Conservation (phyloP, 2,888 invertebrate species). For the Torymus aiolomorphi region DNA sequence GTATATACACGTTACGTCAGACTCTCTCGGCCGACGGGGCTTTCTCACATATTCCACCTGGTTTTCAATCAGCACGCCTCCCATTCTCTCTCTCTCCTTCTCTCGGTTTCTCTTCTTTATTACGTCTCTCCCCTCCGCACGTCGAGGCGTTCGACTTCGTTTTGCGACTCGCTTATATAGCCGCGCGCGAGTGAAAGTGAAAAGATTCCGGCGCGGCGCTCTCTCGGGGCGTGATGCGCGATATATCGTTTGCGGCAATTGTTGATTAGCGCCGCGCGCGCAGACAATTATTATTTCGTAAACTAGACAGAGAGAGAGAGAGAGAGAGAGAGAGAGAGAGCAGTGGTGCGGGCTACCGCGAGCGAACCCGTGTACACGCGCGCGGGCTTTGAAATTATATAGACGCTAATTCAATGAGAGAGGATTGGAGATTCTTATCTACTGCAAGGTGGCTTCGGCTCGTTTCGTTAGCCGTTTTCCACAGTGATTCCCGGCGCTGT, state of each 20-base stretch:
- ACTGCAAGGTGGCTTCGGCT: neutral
- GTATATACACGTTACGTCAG: no score
- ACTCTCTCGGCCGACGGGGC: no score
- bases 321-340: no score
- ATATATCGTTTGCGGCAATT: conserved; percentile 33
- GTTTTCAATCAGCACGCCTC: no score
- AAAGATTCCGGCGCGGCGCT: conserved; percentile 13
- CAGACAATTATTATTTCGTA: conserved; percentile 51
- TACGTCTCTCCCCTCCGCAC: neutral
- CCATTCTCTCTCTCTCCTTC: neutral
- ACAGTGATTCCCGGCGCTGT: conserved; percentile 9
- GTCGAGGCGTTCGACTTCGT: neutral
- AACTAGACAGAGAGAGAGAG: conserved; percentile 35
- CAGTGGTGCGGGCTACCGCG: conserved; percentile 38
- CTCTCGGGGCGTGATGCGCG: conserved; percentile 41
- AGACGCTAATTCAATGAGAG: conserved; percentile 42
- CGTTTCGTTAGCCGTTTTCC: neutral
- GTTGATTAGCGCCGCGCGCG: conserved; percentile 32
- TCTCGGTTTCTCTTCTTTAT: neutral
- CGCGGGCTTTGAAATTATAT: conserved; percentile 23
- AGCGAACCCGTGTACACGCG: neutral
- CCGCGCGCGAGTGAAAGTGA: conserved; percentile 27
- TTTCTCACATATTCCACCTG: conserved; percentile 13
- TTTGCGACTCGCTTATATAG: neutral
- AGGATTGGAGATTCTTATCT: conserved; percentile 40